Conservation (phyloP, 2,113 vertebrate species). For the Tachycineta bicolor region DNA sequence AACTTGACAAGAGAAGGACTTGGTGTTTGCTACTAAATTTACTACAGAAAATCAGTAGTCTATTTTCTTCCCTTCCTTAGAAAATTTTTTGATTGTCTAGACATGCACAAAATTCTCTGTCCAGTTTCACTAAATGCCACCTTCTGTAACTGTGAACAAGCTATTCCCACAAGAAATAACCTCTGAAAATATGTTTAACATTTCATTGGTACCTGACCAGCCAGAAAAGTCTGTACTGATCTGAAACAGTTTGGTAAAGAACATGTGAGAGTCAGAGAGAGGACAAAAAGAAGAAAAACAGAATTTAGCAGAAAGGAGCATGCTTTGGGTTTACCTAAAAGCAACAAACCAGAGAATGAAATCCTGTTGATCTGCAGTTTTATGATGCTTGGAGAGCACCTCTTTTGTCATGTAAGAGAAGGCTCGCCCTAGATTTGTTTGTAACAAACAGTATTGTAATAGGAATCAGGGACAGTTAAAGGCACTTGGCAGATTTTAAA, state of each 20-base stretch:
- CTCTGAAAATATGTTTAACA: neutral
- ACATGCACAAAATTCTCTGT: neutral
- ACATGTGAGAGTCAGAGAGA: neutral
- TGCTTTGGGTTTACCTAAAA: neutral
- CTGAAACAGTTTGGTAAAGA: neutral
- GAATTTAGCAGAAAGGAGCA: neutral
- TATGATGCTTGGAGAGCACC: neutral
- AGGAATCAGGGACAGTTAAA: neutral
- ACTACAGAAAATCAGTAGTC: neutral
- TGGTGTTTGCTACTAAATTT: neutral
- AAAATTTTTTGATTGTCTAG: neutral
- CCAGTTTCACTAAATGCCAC: neutral
- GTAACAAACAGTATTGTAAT: neutral
- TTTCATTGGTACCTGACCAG: neutral
- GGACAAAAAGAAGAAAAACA: neutral
- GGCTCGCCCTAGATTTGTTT: neutral
- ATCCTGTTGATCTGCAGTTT: neutral
- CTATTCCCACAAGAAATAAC: neutral
- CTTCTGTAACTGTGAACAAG: neutral
- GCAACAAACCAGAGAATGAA: neutral
- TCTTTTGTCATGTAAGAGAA: neutral
- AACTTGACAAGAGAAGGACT: neutral
- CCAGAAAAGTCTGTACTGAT: neutral
- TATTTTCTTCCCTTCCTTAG: neutral
- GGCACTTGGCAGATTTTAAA: neutral